phyloP scores from a whole-genome alignment of 2,888 invertebrate species.

The Prostheceraeus crozeri region DNA sequence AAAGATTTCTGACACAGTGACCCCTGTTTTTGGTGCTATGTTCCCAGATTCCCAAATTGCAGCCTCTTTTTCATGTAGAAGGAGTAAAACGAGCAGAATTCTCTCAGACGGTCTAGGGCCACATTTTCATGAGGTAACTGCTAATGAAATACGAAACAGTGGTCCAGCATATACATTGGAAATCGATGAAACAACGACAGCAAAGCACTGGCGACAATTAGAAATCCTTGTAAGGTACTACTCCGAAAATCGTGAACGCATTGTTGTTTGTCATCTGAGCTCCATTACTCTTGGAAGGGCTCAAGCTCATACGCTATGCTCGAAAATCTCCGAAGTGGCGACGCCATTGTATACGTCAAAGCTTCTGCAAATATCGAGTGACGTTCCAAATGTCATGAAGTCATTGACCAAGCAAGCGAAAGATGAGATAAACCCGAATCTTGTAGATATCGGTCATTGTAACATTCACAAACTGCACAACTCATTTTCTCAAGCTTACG shows the following conservation, averaged over 20 bases:
- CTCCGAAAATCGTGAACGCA: not conserved
- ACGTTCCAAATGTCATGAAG: conserved; percentile 10
- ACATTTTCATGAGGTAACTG: not conserved
- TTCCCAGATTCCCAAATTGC: conserved; percentile 17
- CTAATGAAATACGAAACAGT: conserved; percentile 5
- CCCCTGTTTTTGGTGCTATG: not conserved
- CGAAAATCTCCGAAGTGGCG: not conserved
- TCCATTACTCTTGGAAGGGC: conserved; percentile 19
- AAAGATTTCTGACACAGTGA: not conserved
- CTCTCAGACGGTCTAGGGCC: conserved; percentile 17
- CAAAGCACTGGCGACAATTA: conserved; percentile 17
- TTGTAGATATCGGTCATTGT: conserved; percentile 1
- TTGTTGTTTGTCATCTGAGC: conserved; percentile 1
- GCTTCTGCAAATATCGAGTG: conserved; percentile 17
- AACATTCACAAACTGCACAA: conserved; percentile 19
- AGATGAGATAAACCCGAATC: not conserved
- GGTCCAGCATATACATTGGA: conserved; percentile 6
- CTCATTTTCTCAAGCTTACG: not conserved
- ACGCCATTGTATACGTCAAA: conserved; percentile 3
- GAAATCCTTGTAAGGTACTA: conserved; percentile 13
- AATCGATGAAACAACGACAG: conserved; percentile 21
- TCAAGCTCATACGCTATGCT: not conserved
- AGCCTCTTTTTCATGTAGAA: conserved; percentile 2
- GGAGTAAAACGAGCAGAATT: conserved; percentile 2
- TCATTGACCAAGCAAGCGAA: conserved; percentile 1